phyloP scores from a whole-genome alignment of 2,797 vertebrate species.

The Anguilla anguilla region DNA sequence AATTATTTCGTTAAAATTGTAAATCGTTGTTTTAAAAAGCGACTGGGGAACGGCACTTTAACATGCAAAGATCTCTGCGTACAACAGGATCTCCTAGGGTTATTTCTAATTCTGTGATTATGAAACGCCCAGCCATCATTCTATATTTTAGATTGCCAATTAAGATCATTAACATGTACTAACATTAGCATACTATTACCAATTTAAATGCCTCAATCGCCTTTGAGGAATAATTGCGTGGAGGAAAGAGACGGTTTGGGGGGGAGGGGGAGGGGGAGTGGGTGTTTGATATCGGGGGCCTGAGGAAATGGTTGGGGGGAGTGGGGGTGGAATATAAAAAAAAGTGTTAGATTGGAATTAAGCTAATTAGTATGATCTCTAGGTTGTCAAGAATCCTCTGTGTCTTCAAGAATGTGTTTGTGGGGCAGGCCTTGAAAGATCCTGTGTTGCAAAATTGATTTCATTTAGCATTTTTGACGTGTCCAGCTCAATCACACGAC shows the following conservation, averaged over 20 bases:
- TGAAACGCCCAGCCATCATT: conserved; percentile 27
- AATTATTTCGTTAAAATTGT: not conserved
- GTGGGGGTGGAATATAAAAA: not conserved
- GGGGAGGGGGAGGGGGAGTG: not conserved
- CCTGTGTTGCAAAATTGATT: not conserved
- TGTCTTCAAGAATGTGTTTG: not conserved
- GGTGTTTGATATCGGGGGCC: not conserved
- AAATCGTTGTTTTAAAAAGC: not conserved
- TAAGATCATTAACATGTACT: conserved; percentile 16
- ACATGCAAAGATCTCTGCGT: not conserved
- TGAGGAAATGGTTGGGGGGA: conserved; percentile 13
- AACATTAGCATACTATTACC: conserved; percentile 30
- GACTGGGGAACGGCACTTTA: not conserved
- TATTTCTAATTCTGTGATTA: conserved; percentile 24
- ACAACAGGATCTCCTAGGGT: conserved; percentile 11
- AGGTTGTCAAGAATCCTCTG: not conserved
- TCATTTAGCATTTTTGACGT: not conserved
- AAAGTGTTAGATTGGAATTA: conserved; percentile 18
- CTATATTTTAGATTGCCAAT: conserved; percentile 36
- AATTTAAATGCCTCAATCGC: conserved; percentile 27
- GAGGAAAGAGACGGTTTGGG: not conserved
- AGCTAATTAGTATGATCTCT: conserved; percentile 30
- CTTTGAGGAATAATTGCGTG: conserved; percentile 27
- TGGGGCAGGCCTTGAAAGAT: not conserved
- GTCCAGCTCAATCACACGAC: not conserved